A percentile compares a stretch with the other conserved stretches of the same genome.
phyloP scores from a whole-genome alignment of 2,113 vertebrate species.

The Zosterops lateralis region DNA sequence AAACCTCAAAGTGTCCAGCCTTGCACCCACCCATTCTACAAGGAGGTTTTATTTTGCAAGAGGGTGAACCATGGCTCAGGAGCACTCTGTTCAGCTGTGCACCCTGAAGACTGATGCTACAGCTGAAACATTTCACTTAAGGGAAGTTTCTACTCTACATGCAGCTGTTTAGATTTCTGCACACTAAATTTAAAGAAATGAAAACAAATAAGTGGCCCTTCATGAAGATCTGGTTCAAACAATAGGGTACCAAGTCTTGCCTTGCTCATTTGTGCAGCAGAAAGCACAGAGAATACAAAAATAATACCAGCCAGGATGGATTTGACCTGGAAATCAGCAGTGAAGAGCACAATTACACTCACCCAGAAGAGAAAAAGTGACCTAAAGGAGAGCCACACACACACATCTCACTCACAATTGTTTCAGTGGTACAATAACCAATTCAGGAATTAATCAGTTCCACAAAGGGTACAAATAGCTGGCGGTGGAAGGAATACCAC shows the following conservation, averaged over 20 bases:
- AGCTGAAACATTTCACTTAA: background rate
- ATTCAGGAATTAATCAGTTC: background rate
- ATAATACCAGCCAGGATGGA: background rate
- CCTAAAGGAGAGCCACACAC: background rate
- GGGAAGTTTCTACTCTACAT: background rate
- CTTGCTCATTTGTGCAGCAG: background rate
- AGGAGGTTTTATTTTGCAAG: background rate
- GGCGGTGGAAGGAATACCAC: background rate
- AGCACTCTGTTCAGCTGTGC: background rate
- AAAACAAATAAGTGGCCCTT: background rate
- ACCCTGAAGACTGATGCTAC: background rate
- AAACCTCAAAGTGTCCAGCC: background rate
- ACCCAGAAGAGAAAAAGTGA: background rate
- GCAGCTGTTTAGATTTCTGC: background rate
- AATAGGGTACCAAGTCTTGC: background rate
- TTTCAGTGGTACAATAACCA: background rate
- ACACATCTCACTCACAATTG: rapidly evolving
- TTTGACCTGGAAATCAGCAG: background rate
- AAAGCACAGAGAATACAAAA: background rate
- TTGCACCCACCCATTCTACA: background rate
- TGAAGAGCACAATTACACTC: background rate
- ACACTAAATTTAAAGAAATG: background rate
- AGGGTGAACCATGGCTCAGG: background rate
- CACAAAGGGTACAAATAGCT: background rate
- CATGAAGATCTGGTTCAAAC: background rate